A percentile compares a stretch with the other conserved stretches of the same genome.
Evolutionary conservation across 1,140 invertebrate genomes (phyloP).

Genomic region (Caenorhabditis latens): DNA sequence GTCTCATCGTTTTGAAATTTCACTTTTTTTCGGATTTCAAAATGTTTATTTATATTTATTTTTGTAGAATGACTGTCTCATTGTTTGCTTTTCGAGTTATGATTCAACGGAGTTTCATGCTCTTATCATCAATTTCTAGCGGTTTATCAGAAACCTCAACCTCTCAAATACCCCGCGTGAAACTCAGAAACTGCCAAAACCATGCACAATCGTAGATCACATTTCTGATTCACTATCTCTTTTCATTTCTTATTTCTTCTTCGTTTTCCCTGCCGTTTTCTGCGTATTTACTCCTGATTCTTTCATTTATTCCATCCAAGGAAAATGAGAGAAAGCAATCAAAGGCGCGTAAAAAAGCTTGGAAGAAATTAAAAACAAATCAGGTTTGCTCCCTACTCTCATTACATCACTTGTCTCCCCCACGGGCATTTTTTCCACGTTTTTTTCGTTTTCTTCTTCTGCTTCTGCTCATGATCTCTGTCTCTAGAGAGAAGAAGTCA

Average conservation of each 20-base stretch:
- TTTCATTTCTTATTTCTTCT: not conserved
- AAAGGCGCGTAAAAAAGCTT: not conserved
- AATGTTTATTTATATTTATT: slow-evolving; percentile 19
- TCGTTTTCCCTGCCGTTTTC: not conserved
- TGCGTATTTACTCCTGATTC: not conserved
- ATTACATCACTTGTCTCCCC: slow-evolving; percentile 36
- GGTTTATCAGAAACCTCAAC: slow-evolving; percentile 22
- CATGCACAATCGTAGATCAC: not conserved
- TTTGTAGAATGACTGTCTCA: not conserved
- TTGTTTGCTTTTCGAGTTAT: slow-evolving; percentile 19
- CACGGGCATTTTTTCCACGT: not conserved
- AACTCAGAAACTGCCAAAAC: not conserved
- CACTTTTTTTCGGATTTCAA: not conserved
- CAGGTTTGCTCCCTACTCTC: slow-evolving; percentile 44
- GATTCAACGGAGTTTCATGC: not conserved
- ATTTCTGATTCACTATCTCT: not conserved
- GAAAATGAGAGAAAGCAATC: slow-evolving; percentile 16
- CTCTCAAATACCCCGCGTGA: slow-evolving; percentile 24
- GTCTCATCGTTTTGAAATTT: slow-evolving; percentile 1
- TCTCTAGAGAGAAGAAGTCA: slow-evolving; percentile 30
- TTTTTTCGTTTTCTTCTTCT: slow-evolving; percentile 7
- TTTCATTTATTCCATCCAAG: not conserved
- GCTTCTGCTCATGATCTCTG: slow-evolving; percentile 35
- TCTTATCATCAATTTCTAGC: slow-evolving; percentile 11
- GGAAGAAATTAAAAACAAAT: slow-evolving; percentile 41